A percentile compares a stretch with the other conserved stretches of the same genome.
Evolutionary conservation across 1,140 invertebrate species (phyloP).

Genomic region (Bombus affinis): DNA sequence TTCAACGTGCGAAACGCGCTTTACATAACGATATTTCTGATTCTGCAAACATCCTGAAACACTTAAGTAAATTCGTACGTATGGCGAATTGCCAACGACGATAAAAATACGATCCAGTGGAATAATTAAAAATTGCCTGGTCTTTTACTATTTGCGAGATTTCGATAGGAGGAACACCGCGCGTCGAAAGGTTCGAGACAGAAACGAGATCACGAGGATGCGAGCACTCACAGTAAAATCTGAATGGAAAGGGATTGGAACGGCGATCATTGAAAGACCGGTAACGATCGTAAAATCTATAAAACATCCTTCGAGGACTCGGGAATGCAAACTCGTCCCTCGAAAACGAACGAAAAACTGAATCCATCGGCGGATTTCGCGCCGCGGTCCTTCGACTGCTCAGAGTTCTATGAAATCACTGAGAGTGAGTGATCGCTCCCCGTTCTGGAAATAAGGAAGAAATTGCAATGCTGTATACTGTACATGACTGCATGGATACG

Average conservation of each 20-base stretch:
- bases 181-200: not conserved
- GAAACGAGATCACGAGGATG: not conserved
- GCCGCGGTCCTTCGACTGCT: not conserved
- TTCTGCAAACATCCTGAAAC: not conserved
- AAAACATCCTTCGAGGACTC: constrained; percentile 73
- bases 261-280: constrained; percentile 77
- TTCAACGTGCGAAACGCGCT: not conserved
- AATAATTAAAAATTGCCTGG: not conserved
- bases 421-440: constrained; percentile 27
- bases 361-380: constrained; percentile 49
- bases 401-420: constrained; percentile 43
- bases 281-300: constrained; percentile 81
- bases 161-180: not conserved
- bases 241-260: constrained; percentile 75
- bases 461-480: not conserved
- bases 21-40: not conserved
- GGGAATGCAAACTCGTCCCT: constrained; percentile 71
- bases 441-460: constrained; percentile 44
- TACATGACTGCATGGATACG: too few species aligned
- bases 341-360: constrained; percentile 77
- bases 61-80: not conserved
- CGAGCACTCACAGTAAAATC: constrained; percentile 79
- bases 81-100: constrained; percentile 5
- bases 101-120: not conserved
- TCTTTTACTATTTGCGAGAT: too few species aligned